phyloP scores from a whole-genome alignment of 2,797 vertebrate species.

The Peromyscus attwateri region DNA sequence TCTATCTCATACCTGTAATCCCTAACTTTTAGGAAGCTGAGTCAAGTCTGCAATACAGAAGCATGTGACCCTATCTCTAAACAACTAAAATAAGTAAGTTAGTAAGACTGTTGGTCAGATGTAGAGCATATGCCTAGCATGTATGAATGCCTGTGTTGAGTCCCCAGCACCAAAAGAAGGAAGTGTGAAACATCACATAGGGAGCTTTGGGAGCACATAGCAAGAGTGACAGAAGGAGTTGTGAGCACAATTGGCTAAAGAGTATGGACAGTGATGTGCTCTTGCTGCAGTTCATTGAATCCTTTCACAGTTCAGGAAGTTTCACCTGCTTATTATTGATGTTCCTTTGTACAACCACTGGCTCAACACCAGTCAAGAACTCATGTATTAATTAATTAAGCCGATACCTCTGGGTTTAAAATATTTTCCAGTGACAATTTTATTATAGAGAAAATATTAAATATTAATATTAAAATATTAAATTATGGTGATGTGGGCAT shows the following conservation, averaged over 20 bases:
- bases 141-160: background rate
- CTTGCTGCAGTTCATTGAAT: background rate
- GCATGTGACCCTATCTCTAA: background rate
- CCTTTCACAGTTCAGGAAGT: background rate
- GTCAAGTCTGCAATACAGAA: background rate
- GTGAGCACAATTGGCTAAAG: background rate
- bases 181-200: background rate
- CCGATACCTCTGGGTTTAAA: constrained; percentile 41
- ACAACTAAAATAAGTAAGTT: background rate
- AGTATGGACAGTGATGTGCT: background rate
- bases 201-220: background rate
- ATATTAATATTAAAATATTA: background rate
- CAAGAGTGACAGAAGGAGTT: background rate
- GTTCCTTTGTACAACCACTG: background rate
- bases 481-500: background rate
- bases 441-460: background rate
- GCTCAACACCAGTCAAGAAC: background rate
- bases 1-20: background rate
- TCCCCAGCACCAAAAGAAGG: background rate
- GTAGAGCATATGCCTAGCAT: background rate
- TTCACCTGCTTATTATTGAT: background rate
- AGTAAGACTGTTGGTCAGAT: background rate
- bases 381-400: background rate
- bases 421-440: background rate
- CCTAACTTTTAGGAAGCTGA: background rate